Conservation (phyloP, 2,797 vertebrate genomes). For the Hemitrygon akajei region DNA sequence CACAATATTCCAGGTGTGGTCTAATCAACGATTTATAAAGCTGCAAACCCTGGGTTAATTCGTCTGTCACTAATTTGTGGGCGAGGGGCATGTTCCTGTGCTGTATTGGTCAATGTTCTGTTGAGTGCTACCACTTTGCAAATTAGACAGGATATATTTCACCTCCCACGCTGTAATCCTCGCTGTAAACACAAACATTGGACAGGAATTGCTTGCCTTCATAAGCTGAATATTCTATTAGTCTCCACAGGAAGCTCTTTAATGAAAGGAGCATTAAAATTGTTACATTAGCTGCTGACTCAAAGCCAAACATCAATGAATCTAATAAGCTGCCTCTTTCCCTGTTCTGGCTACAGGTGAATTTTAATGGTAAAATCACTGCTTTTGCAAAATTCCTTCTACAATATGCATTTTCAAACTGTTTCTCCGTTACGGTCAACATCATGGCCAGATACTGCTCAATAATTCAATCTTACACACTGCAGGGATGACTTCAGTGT, state of each 20-base stretch:
- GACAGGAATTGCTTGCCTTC: background rate
- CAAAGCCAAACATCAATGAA: conserved; percentile 62
- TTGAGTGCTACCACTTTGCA: background rate
- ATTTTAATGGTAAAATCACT: background rate
- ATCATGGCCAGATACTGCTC: no score
- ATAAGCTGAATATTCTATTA: background rate
- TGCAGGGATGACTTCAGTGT: background rate
- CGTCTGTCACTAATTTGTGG: no score
- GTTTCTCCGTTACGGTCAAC: background rate
- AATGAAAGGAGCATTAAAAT: conserved; percentile 54
- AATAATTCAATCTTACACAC: background rate
- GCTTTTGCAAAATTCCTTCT: conserved; percentile 4
- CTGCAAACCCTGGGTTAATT: no score
- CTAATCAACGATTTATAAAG: no score
- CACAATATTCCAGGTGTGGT: no score
- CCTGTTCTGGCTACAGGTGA: background rate
- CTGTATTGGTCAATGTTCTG: no score
- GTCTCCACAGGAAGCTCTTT: conserved; percentile 23
- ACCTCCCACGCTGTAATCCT: background rate
- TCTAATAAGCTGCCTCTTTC: background rate
- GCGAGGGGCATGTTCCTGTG: no score
- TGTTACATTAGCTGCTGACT: conserved; percentile 69
- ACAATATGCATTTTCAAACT: background rate
- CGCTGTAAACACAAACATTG: background rate
- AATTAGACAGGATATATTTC: background rate